phyloP scores from a whole-genome alignment of 2,113 vertebrate species.

The Tricholaema leucomelas region DNA sequence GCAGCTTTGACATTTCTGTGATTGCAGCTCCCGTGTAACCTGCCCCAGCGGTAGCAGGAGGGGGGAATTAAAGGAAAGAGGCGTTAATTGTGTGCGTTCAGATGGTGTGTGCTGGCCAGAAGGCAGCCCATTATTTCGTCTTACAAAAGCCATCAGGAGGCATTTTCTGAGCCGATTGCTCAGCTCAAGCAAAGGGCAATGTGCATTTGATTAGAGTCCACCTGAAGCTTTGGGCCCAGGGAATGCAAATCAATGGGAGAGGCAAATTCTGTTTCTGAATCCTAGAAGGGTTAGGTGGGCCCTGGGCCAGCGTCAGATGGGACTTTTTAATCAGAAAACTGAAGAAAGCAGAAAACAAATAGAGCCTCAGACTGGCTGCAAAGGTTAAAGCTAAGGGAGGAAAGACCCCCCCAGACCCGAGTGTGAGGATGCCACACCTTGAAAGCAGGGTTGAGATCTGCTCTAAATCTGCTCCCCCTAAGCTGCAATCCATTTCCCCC shows the following conservation, averaged over 20 bases:
- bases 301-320: not conserved
- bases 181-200: slow-evolving; percentile 47
- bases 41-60: not conserved
- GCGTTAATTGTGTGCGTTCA: slow-evolving; percentile 60
- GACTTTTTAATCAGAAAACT: not conserved
- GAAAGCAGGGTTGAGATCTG: not conserved
- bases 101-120: slow-evolving; percentile 49
- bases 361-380: not conserved
- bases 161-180: slow-evolving; percentile 67
- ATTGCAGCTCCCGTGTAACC: slow-evolving; percentile 44
- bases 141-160: slow-evolving; percentile 66
- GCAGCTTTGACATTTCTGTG: not conserved
- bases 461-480: too few relatives aligned
- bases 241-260: not conserved
- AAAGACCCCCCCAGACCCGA: not conserved
- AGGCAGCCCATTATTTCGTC: slow-evolving; percentile 66
- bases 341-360: too few relatives aligned
- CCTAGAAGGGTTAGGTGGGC: not conserved
- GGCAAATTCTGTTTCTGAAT: not conserved
- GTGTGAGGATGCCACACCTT: not conserved
- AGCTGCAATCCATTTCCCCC: too few relatives aligned
- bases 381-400: not conserved
- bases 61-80: slow-evolving; percentile 31
- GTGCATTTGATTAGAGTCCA: slow-evolving; percentile 62
- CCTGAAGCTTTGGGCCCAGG: not conserved